These are phyloP conservation scores for Phyllostomus discolor DNA, from an alignment of 2,113 vertebrate species.

Conservation along the genomic window DNA sequence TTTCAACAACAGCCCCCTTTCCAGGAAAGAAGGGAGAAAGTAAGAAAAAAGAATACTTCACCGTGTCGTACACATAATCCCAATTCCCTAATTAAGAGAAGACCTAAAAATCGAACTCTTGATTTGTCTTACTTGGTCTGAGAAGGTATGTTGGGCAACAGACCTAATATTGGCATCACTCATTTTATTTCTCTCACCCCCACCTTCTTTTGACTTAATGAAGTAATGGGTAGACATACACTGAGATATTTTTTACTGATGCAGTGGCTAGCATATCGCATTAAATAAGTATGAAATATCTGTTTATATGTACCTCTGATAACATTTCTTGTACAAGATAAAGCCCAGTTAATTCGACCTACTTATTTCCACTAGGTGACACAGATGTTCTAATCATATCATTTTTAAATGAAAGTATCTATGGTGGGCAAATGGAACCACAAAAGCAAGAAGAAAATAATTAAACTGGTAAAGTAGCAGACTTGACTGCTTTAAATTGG, in stretches of 20 bases:
- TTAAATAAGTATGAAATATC: not conserved
- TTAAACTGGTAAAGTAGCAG: not conserved
- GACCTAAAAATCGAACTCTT: not conserved
- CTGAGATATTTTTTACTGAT: not conserved
- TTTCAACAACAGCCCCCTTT: not conserved
- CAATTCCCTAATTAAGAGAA: conserved; percentile 18
- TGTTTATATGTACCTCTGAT: not conserved
- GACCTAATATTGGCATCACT: not conserved
- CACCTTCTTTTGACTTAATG: conserved; percentile 13
- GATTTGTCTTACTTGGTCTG: not conserved
- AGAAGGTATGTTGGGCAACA: not conserved
- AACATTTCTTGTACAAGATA: not conserved
- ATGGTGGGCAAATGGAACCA: not conserved
- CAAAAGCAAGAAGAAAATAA: conserved; percentile 20
- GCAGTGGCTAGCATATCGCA: not conserved
- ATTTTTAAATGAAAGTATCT: conserved; percentile 37
- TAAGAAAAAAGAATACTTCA: not conserved
- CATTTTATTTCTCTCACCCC: conserved; percentile 15
- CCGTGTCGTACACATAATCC: not conserved
- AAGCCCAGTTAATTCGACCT: not conserved
- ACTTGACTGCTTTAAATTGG: not conserved
- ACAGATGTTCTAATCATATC: not conserved
- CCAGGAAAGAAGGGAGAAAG: not conserved
- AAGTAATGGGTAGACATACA: not conserved
- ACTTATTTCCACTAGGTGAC: not conserved